Evolutionary conservation across 2,888 invertebrate genomes (phyloP).

Genomic region (Rhagium mordax): DNA sequence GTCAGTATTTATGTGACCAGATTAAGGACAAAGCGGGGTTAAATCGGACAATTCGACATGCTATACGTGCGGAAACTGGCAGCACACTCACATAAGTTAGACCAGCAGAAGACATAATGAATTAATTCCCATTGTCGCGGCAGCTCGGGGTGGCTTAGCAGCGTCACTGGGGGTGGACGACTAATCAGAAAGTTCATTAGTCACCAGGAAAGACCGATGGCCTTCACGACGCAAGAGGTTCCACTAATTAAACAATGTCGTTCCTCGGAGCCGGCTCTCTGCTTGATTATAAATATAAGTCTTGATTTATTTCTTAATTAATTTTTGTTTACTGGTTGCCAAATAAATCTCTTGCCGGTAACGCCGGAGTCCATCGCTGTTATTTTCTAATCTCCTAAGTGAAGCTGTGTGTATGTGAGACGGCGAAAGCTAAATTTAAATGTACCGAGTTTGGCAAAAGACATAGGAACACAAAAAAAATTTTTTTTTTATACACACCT

Average conservation of each 20-base stretch:
- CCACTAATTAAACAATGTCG: conserved; percentile 69
- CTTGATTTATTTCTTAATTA: conserved; percentile 38
- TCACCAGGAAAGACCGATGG: conserved; percentile 70
- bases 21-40: conserved; percentile 31
- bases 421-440: background rate
- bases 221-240: conserved; percentile 64
- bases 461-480: no score
- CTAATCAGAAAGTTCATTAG: conserved; percentile 71
- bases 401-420: background rate
- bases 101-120: conserved; percentile 61
- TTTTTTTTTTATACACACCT: no score
- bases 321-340: conserved; percentile 34
- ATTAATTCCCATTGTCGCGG: conserved; percentile 68
- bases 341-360: conserved; percentile 13
- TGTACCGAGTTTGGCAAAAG: background rate
- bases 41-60: conserved; percentile 37
- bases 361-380: background rate
- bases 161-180: conserved; percentile 47
- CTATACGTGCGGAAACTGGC: conserved; percentile 39
- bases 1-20: conserved; percentile 23
- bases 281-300: conserved; percentile 33
- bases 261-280: conserved; percentile 34
- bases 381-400: conserved; percentile 8
- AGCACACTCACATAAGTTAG: conserved; percentile 25
- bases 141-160: conserved; percentile 49